Evolutionary conservation across 2,888 invertebrate species (phyloP), one percentile per base, ranked within the genome.

Genomic region (Tribolium freemani): DNA sequence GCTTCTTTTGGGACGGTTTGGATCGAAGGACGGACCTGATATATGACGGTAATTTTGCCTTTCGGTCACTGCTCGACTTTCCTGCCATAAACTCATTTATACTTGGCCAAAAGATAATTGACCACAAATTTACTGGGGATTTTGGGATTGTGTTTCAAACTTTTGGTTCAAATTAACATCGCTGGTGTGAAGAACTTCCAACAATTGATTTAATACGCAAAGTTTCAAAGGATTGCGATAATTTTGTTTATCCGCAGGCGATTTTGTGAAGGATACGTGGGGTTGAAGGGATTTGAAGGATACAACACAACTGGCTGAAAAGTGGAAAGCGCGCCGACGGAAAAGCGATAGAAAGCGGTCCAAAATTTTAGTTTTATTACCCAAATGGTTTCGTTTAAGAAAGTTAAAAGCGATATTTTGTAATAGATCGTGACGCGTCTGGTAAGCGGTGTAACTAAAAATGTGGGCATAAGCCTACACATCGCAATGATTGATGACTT

Each of bases 71-170:
- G 75, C 81, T 81, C 83, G 81, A 82, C 85, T 82, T 78, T 79
- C 77, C 84, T 83, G 84, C 85, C 86, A 85, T 86, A 86, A 86
- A 86, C 81, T 83, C 85, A 86, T 86, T 86, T 86, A 84, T 84
- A 85, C 83, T 84, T 83, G 84, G 83, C 83, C 84, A 82, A 83
- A 84, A 86, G 85, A 86, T 86, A 86, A 86, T 86, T 84, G 85
- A 84, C 84, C 84, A 82, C 85, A 86, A 85, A 86, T 86, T 86
- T 85, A 83, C 83, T 82, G 79, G 84, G 85, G 84, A 85, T 82
- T 85, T 83, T 79, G 84, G 83, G 84, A 83, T 84, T 83, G 80
- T 77, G 80, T 79, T 82, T 78, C 79, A 75, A 80, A 82, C 79
- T 82, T 82, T 81, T 81, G 81, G 81, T 80, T 79, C 79, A 76